Evolutionary conservation across 1,140 invertebrate species (phyloP).

Genomic region (Platyscapa corneri): DNA sequence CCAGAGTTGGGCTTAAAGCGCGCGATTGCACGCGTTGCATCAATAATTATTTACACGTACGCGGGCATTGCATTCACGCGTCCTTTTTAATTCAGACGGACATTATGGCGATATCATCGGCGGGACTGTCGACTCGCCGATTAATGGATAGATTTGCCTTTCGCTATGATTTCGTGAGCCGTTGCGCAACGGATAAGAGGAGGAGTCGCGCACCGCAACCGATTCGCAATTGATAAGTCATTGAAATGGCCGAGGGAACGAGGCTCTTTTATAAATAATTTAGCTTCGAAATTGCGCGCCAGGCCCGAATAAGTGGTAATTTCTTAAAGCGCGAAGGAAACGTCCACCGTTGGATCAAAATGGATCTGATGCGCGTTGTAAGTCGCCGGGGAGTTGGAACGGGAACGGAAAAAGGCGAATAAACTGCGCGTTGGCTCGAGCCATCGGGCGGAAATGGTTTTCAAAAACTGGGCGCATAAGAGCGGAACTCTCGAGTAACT

Average conservation of each 20-base stretch:
- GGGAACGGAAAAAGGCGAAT: too few species aligned
- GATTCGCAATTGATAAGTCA: neutral
- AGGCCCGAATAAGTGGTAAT: too few species aligned
- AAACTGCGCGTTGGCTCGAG: too few species aligned
- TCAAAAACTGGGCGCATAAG: too few species aligned
- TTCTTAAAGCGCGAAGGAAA: neutral
- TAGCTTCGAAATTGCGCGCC: neutral
- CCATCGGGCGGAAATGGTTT: too few species aligned
- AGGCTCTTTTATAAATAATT: neutral
- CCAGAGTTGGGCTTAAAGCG: slow-evolving; percentile 27
- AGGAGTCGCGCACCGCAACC: neutral
- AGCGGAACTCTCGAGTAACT: too few species aligned
- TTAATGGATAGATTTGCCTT: slow-evolving; percentile 30
- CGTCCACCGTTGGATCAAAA: neutral
- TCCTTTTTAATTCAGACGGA: slow-evolving; percentile 39
- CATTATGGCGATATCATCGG: slow-evolving; percentile 46
- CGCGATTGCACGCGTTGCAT: neutral
- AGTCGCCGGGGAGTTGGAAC: neutral
- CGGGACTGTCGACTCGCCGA: neutral
- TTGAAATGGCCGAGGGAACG: neutral
- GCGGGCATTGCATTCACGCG: neutral
- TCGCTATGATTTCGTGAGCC: slow-evolving; percentile 16
- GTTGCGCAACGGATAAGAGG: slow-evolving; percentile 53
- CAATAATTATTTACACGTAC: slow-evolving; percentile 42
- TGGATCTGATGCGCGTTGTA: neutral